phyloP scores from a whole-genome alignment of 2,888 invertebrate genomes.

The Phasia obesa region DNA sequence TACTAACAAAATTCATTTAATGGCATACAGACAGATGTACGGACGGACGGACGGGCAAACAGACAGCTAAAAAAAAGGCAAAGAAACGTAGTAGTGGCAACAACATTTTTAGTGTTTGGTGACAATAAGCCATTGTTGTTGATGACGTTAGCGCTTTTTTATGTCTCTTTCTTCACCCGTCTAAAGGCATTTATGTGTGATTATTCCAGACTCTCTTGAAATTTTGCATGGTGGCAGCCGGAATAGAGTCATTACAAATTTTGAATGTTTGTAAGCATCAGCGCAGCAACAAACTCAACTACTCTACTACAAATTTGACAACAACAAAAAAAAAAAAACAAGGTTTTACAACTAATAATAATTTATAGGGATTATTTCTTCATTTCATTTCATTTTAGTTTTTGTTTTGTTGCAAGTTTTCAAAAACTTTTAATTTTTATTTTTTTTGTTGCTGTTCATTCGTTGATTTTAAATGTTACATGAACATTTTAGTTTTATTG shows the following conservation, averaged over 20 bases:
- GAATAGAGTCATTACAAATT: constrained; percentile 60
- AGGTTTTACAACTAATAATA: constrained; percentile 58
- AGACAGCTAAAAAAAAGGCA: not conserved
- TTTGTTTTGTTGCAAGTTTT: constrained; percentile 3
- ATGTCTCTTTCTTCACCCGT: not conserved
- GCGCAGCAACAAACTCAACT: not conserved
- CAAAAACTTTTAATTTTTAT: not conserved
- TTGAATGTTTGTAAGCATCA: constrained; percentile 12
- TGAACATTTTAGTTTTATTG: constrained; percentile 64
- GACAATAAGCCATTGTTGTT: constrained; percentile 61
- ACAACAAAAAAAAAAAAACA: constrained; percentile 1
- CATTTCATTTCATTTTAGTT: constrained; percentile 1
- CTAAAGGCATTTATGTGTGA: not conserved
- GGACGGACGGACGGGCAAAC: not conserved
- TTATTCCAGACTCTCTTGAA: not conserved
- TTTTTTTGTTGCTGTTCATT: constrained; percentile 15
- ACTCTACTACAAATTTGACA: not conserved
- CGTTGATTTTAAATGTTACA: constrained; percentile 58
- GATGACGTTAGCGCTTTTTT: constrained; percentile 44
- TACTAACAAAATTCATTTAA: constrained; percentile 15
- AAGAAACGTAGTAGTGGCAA: constrained; percentile 39
- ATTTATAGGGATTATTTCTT: constrained; percentile 45
- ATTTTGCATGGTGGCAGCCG: constrained; percentile 19
- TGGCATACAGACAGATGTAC: not conserved
- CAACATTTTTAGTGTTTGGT: constrained; percentile 52